Evolutionary conservation across 2,113 vertebrate species (phyloP).

Genomic region (Tricholaema leucomelas): DNA sequence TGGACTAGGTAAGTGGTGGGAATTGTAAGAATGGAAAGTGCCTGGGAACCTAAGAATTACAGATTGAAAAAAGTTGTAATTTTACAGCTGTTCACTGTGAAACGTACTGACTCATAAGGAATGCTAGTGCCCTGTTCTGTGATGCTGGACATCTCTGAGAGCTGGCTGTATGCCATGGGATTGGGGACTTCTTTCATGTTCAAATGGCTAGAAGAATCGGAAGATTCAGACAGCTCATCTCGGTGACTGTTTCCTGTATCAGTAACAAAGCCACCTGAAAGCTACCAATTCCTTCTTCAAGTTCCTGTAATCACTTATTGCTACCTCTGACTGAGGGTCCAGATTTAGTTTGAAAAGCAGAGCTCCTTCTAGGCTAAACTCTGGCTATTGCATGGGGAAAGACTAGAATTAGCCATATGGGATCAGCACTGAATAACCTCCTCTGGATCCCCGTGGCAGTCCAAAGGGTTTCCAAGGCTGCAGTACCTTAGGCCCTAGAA

Average conservation of each 20-base stretch:
- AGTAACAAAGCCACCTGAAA: background rate
- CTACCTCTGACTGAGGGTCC: background rate
- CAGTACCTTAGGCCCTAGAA: background rate
- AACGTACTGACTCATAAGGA: background rate
- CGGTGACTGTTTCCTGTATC: background rate
- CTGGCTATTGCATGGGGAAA: constrained; percentile 17
- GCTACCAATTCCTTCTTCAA: background rate
- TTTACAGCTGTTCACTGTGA: background rate
- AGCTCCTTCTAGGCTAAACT: background rate
- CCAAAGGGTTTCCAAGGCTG: background rate
- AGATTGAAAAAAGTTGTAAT: background rate
- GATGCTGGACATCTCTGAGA: background rate
- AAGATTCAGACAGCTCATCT: background rate
- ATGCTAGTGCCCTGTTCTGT: background rate
- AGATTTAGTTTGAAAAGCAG: background rate
- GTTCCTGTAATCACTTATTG: background rate
- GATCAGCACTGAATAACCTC: background rate
- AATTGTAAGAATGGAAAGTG: background rate
- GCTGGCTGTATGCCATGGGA: background rate
- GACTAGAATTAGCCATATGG: background rate
- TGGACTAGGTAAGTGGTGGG: constrained; percentile 82
- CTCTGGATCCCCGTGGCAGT: background rate
- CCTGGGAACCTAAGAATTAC: background rate
- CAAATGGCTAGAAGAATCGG: background rate
- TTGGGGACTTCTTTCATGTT: background rate